phyloP scores from a whole-genome alignment of 2,113 vertebrate species.

The Eidolon helvum region DNA sequence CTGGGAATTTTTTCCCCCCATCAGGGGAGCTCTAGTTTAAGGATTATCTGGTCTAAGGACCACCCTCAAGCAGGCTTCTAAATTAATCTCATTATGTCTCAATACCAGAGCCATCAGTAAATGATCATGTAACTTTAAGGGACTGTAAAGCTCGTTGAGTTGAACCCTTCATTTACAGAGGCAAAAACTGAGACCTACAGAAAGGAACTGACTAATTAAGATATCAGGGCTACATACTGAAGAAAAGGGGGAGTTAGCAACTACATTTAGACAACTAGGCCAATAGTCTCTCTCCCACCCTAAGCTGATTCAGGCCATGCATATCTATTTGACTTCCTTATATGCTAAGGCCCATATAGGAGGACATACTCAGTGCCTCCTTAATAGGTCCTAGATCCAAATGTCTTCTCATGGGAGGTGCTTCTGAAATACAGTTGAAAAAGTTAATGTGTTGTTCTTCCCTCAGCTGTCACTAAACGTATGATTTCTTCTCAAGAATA shows the following conservation, averaged over 20 bases:
- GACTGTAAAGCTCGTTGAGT: not conserved
- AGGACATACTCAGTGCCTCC: not conserved
- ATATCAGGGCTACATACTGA: too few species aligned
- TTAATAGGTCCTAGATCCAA: not conserved
- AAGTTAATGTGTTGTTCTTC: not conserved
- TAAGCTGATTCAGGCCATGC: accelerated
- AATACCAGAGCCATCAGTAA: not conserved
- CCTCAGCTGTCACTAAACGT: not conserved
- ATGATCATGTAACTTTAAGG: not conserved
- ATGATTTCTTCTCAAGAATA: not conserved
- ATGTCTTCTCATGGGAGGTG: not conserved
- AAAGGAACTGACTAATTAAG: not conserved
- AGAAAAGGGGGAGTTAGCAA: not conserved
- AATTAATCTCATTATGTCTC: not conserved
- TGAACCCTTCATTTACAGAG: not conserved
- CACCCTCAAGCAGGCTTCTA: not conserved
- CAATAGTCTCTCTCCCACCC: not conserved
- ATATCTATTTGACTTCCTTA: not conserved
- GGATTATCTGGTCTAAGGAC: not conserved
- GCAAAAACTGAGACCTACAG: not conserved
- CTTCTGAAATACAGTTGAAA: not conserved
- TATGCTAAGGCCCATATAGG: not conserved
- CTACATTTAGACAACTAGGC: not conserved
- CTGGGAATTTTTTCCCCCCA: not conserved
- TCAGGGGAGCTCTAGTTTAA: not conserved